Percentiles rank a stretch among this genome's conserved stretches.
Evolutionary conservation across 1,140 invertebrate genomes (phyloP).

Genomic region (Plectrocnemia conspersa): DNA sequence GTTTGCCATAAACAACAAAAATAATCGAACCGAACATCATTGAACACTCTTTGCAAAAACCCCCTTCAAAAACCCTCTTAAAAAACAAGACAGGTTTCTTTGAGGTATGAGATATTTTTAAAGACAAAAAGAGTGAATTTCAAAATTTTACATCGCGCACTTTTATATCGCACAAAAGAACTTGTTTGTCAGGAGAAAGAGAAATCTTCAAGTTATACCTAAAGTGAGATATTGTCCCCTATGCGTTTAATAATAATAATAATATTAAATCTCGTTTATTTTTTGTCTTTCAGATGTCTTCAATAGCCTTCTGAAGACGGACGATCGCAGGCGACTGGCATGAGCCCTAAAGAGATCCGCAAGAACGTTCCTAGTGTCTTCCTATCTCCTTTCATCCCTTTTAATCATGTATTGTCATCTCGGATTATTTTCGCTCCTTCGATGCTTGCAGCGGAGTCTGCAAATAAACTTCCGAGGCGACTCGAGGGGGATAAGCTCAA

Average conservation of each 20-base stretch:
- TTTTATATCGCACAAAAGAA: neutral
- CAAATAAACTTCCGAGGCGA: neutral
- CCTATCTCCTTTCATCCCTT: neutral
- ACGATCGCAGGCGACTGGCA: neutral
- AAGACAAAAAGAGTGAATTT: too few relatives aligned
- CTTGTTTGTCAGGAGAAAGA: neutral
- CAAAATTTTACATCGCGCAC: neutral
- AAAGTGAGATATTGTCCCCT: too few relatives aligned
- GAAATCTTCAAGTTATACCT: neutral
- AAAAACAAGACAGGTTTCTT: too few relatives aligned
- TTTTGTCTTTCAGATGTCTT: constrained; percentile 11
- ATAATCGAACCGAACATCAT: too few relatives aligned
- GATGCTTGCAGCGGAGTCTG: neutral
- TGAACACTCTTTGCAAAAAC: too few relatives aligned
- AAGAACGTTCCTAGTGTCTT: constrained; percentile 15
- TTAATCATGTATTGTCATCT: neutral
- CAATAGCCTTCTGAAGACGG: neutral
- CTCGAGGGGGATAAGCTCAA: neutral
- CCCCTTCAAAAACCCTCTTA: too few relatives aligned
- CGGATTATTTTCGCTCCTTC: neutral
- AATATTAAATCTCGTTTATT: neutral
- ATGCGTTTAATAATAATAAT: too few relatives aligned
- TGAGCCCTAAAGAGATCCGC: constrained; percentile 11
- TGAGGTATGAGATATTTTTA: too few relatives aligned
- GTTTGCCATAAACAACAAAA: too few relatives aligned